Evolutionary conservation across 2,797 vertebrate genomes (phyloP), one percentile per base, ranked within the genome.

Genomic region (Ptychobarbus kaznakovi): DNA sequence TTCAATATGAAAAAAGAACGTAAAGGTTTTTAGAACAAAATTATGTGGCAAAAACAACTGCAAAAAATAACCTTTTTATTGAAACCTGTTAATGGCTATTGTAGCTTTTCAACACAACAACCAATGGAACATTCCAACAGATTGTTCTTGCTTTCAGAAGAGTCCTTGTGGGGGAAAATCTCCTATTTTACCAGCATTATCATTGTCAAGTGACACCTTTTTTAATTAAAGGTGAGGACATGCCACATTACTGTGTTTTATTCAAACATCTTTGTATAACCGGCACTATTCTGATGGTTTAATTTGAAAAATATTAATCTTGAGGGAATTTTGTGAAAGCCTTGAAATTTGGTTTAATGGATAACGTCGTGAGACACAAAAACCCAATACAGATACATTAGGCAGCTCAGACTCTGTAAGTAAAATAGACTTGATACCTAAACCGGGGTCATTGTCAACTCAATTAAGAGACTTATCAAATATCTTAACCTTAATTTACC

Each of bases 341-440:
- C n/a, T 68, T 78, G 56, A 74, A 81, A 68, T 87, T 73, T 73
- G 20, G 51, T 68, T 70, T 51, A 81, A 73, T 22, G 20, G 51
- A 82, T 63, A 49, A 28, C 7, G 13, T 75, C 3, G 16, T 66
- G 51, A 49, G 46, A 86, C 6, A 65, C 84, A 76, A 81, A 84
- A 28, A 81, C 70, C 22, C 11, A 73, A 70, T 84, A 70, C 68
- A 63, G 10, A 75, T 38, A 58, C 49, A 58, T 79, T 65, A 86
- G 49, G 56, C 56, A 42, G 16, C 20, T 53, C 38, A 28, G 38
- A 56, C 49, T 70, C 32, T 4, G 13, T 20, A 69, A 53, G 32
- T 25, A 40, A 83, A 66, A 42, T 65, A 42, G 6, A 44, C 42
- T 81, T 73, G 46, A 25, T 18, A 72, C 69, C 20, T 74, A 73